These are phyloP conservation scores for Lathronympha strigana DNA, from an alignment of 2,888 invertebrate genomes.

Conservation along the genomic window DNA sequence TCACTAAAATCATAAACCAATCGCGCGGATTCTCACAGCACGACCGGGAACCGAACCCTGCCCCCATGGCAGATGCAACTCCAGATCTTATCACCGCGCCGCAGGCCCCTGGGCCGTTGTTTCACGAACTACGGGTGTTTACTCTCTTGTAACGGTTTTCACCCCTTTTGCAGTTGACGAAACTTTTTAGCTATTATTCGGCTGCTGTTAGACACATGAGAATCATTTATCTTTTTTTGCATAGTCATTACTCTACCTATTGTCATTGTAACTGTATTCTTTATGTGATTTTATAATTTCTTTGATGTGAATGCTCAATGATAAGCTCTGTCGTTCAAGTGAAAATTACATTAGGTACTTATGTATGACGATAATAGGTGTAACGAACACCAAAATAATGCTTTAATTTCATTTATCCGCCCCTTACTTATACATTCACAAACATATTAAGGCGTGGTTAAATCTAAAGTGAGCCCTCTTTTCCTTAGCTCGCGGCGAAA, in stretches of 20 bases:
- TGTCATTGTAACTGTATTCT: neutral
- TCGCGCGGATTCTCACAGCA: constrained; percentile 72
- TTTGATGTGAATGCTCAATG: neutral
- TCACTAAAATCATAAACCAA: constrained; percentile 76
- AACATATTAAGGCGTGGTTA: constrained; percentile 74
- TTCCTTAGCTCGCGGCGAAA: constrained; percentile 69
- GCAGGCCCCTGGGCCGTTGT: constrained; percentile 64
- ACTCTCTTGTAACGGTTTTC: constrained; percentile 76
- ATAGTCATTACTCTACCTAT: neutral
- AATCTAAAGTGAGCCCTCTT: constrained; percentile 66
- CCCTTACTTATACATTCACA: constrained; percentile 54
- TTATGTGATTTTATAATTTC: neutral
- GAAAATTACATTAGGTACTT: constrained; percentile 10
- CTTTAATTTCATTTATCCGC: constrained; percentile 46
- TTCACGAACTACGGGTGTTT: constrained; percentile 68
- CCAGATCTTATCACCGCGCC: constrained; percentile 76
- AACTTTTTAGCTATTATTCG: constrained; percentile 40
- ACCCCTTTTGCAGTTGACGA: constrained; percentile 51
- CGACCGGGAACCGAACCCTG: constrained; percentile 75
- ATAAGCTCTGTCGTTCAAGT: neutral
- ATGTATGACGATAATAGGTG: constrained; percentile 26
- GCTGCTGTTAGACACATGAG: constrained; percentile 32
- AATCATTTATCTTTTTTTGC: constrained; percentile 17
- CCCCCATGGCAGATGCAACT: constrained; percentile 73
- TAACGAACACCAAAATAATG: constrained; percentile 40